phyloP scores from a whole-genome alignment of 1,140 invertebrate genomes.

The Bombus confusus region DNA sequence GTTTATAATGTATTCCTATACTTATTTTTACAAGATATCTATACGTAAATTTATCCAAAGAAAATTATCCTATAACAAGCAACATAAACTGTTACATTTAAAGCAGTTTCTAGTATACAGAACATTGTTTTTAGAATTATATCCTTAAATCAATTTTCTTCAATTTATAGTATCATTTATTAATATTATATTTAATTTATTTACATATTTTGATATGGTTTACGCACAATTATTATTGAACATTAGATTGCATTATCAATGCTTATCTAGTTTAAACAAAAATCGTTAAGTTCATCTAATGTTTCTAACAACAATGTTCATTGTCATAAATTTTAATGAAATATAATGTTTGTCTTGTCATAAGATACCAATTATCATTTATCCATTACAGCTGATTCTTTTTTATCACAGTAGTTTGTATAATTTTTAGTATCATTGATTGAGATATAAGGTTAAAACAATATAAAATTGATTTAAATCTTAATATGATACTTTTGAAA shows the following conservation, averaged over 20 bases:
- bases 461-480: neutral
- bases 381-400: neutral
- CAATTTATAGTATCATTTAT: neutral
- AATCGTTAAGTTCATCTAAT: neutral
- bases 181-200: neutral
- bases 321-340: neutral
- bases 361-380: conserved; percentile 16
- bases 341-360: neutral
- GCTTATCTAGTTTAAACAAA: too few relatives aligned
- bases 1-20: neutral
- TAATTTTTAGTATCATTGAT: neutral
- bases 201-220: neutral
- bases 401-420: conserved; percentile 28
- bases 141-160: neutral
- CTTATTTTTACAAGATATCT: neutral
- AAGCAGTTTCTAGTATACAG: neutral
- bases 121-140: conserved; percentile 10
- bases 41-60: neutral
- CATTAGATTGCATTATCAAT: neutral
- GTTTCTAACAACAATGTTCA: neutral
- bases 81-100: conserved; percentile 13
- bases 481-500: neutral
- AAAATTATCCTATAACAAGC: neutral
- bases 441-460: neutral
- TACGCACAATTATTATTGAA: neutral